phyloP scores from a whole-genome alignment of 2,113 vertebrate genomes.

The Cololabis saira region DNA sequence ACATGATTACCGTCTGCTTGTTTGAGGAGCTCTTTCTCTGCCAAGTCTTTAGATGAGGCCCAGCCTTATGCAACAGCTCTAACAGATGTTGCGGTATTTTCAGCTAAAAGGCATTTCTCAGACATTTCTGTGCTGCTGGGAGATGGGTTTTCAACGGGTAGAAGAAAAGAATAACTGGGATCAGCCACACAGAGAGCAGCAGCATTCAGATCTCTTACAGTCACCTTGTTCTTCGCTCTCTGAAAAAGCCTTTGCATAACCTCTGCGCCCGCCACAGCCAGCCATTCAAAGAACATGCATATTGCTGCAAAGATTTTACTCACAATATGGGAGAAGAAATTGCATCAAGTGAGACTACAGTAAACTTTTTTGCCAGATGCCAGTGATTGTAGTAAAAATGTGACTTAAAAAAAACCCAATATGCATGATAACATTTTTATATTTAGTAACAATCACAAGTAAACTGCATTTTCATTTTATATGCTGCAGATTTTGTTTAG shows the following conservation, averaged over 20 bases:
- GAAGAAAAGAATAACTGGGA: constrained; percentile 40
- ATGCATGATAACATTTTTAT: too few relatives aligned
- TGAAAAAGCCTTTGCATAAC: constrained; percentile 9
- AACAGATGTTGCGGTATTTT: constrained; percentile 68
- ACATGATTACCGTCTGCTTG: constrained; percentile 62
- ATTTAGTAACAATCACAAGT: too few relatives aligned
- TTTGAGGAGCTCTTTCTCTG: constrained; percentile 58
- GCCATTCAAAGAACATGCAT: constrained; percentile 12
- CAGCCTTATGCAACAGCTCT: constrained; percentile 61
- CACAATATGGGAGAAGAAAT: constrained; percentile 1
- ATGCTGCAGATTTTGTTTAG: too few relatives aligned
- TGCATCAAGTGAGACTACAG: constrained; percentile 9
- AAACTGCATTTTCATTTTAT: too few relatives aligned
- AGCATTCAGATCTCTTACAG: constrained; percentile 23
- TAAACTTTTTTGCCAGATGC: background rate
- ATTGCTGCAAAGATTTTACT: background rate
- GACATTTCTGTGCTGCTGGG: constrained; percentile 41
- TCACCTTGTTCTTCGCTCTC: constrained; percentile 36
- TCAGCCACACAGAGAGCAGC: constrained; percentile 15
- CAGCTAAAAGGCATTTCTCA: constrained; percentile 56
- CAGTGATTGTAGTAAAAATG: background rate
- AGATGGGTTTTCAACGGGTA: constrained; percentile 42
- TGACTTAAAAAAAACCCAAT: too few relatives aligned
- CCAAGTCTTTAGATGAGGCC: constrained; percentile 68
- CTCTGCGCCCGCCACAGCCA: constrained; percentile 8